These are phyloP conservation scores for Zapornia atra DNA, from an alignment of 2,113 vertebrate genomes.

Conservation along the genomic window DNA sequence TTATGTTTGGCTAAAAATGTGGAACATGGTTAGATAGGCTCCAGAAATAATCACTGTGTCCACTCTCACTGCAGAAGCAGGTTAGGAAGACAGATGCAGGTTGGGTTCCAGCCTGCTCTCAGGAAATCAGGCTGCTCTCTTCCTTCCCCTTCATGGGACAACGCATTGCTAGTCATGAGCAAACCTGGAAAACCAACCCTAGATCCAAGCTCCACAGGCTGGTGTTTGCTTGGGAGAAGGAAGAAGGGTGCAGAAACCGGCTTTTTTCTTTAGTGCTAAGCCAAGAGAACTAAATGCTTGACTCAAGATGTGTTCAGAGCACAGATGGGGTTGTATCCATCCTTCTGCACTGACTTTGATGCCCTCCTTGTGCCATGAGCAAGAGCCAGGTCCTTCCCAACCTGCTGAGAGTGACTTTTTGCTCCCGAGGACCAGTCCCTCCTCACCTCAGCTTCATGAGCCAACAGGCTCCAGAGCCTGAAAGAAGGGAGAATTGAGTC, in stretches of 20 bases:
- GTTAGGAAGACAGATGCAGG: slow-evolving; percentile 1
- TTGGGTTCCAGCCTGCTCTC: neutral
- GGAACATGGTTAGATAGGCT: neutral
- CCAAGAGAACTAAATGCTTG: neutral
- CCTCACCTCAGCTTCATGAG: fast-evolving
- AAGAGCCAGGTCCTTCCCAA: neutral
- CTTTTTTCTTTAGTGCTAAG: neutral
- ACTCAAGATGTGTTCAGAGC: neutral
- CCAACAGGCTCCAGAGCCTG: fast-evolving
- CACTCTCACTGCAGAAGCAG: neutral
- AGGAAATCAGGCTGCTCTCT: slow-evolving; percentile 15
- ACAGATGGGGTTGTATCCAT: neutral
- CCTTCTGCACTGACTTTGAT: neutral
- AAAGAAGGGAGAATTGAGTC: neutral
- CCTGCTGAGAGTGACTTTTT: fast-evolving
- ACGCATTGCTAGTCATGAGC: neutral
- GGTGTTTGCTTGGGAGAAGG: neutral
- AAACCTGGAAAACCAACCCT: slow-evolving; percentile 21
- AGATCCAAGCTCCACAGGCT: neutral
- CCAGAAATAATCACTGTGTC: slow-evolving; percentile 26
- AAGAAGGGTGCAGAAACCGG: neutral
- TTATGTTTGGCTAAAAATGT: slow-evolving; percentile 37
- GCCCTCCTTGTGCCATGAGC: neutral
- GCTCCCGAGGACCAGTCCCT: neutral
- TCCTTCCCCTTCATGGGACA: neutral